Conservation (phyloP, 2,888 invertebrate species). For the Neoaliturus tenellus region DNA sequence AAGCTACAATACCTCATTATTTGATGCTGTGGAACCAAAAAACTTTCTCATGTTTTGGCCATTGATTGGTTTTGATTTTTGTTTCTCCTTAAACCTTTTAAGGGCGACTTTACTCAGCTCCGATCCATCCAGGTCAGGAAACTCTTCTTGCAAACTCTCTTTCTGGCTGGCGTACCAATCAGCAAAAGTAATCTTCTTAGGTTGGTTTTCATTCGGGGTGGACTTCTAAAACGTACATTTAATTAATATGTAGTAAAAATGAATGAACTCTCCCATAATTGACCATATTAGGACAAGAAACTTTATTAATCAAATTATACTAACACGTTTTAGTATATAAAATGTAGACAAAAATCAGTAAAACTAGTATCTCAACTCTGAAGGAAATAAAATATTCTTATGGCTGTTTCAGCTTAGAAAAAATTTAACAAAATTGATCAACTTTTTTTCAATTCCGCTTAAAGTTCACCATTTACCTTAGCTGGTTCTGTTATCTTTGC, state of each 20-base stretch:
- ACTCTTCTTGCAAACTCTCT: constrained; percentile 74
- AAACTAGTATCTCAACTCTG: too few species aligned
- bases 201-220: constrained; percentile 42
- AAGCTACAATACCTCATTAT: constrained; percentile 44
- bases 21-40: constrained; percentile 26
- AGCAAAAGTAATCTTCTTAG: constrained; percentile 72
- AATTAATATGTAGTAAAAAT: too few species aligned
- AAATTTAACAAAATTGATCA: too few species aligned
- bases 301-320: too few species aligned
- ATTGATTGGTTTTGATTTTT: constrained; percentile 34
- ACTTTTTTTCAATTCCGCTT: not conserved
- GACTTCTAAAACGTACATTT: constrained; percentile 31
- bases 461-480: not conserved
- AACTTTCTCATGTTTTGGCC: constrained; percentile 47
- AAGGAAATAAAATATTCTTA: too few species aligned
- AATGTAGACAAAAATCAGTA: too few species aligned
- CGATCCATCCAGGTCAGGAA: constrained; percentile 74
- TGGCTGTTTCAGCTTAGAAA: too few species aligned
- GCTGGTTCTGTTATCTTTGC: not conserved
- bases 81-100: constrained; percentile 73
- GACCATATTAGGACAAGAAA: too few species aligned
- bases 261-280: too few species aligned
- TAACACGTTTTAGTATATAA: too few species aligned
- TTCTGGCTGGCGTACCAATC: constrained; percentile 79
- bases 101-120: constrained; percentile 78